A percentile compares a stretch with the other conserved stretches of the same genome.
phyloP scores from a whole-genome alignment of 2,888 invertebrate species.

The Drosophila cognata region DNA sequence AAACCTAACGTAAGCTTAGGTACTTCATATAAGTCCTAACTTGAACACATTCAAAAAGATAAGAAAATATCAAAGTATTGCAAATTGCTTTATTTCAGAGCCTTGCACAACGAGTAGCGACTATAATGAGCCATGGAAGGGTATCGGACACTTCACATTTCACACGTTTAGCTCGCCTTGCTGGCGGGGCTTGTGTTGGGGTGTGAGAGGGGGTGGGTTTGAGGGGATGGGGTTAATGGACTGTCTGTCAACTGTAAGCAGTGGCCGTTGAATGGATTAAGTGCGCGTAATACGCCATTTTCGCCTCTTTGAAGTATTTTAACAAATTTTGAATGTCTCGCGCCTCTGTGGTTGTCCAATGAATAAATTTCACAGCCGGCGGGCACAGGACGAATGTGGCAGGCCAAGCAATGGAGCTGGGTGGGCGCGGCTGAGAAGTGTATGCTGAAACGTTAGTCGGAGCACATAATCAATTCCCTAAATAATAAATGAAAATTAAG shows the following conservation, averaged over 20 bases:
- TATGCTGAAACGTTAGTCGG: constrained; percentile 20
- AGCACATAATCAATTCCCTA: constrained; percentile 65
- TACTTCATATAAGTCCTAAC: neutral
- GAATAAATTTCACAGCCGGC: constrained; percentile 67
- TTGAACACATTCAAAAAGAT: neutral
- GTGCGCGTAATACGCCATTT: constrained; percentile 58
- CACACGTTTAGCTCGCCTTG: neutral
- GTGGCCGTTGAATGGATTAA: constrained; percentile 60
- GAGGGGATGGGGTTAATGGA: neutral
- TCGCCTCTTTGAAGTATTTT: constrained; percentile 31
- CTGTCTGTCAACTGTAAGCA: constrained; percentile 42
- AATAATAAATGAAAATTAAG: constrained; percentile 67
- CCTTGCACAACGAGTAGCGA: neutral
- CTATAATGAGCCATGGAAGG: neutral
- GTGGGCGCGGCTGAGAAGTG: neutral
- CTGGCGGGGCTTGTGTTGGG: neutral
- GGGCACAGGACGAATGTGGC: constrained; percentile 7
- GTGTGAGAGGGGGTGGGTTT: neutral
- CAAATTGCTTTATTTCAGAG: neutral
- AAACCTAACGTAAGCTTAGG: neutral
- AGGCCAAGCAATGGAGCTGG: neutral
- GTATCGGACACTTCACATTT: neutral
- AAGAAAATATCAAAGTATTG: neutral
- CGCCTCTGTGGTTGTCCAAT: constrained; percentile 50
- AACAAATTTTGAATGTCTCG: constrained; percentile 42